Evolutionary conservation across 2,888 invertebrate species (phyloP).

Genomic region (Neoaliturus tenellus): DNA sequence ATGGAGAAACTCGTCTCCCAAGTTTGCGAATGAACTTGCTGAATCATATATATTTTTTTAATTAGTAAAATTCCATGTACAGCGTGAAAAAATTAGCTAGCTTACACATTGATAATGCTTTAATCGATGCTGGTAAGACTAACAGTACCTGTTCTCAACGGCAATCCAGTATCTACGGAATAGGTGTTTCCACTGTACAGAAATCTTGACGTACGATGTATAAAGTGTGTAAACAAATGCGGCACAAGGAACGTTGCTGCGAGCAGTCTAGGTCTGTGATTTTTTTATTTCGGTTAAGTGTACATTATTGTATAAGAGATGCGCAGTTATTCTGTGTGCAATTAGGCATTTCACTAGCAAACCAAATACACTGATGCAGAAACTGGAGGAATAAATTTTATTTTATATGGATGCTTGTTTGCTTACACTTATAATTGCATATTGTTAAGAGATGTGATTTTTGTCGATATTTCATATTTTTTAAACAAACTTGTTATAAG

Average conservation of each 20-base stretch:
- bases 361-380: slow-evolving; percentile 16
- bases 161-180: background rate
- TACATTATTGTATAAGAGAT: slow-evolving; percentile 43
- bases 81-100: slow-evolving; percentile 46
- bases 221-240: slow-evolving; percentile 44
- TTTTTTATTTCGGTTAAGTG: slow-evolving; percentile 46
- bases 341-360: slow-evolving; percentile 30
- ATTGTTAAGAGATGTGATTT: slow-evolving; percentile 43
- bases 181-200: slow-evolving; percentile 40
- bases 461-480: slow-evolving; percentile 40
- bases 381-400: slow-evolving; percentile 24
- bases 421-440: slow-evolving; percentile 6
- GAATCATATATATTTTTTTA: slow-evolving; percentile 43
- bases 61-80: slow-evolving; percentile 56
- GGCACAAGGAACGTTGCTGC: slow-evolving; percentile 24
- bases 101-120: background rate
- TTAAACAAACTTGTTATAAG: slow-evolving; percentile 34
- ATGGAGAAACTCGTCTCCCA: slow-evolving; percentile 87
- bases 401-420: slow-evolving; percentile 35
- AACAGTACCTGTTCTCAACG: background rate
- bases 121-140: background rate
- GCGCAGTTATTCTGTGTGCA: slow-evolving; percentile 27
- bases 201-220: slow-evolving; percentile 40
- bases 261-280: slow-evolving; percentile 49
- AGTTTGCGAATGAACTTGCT: slow-evolving; percentile 76